Conservation (phyloP, 2,113 vertebrate species). For the Struthidea cinerea region DNA sequence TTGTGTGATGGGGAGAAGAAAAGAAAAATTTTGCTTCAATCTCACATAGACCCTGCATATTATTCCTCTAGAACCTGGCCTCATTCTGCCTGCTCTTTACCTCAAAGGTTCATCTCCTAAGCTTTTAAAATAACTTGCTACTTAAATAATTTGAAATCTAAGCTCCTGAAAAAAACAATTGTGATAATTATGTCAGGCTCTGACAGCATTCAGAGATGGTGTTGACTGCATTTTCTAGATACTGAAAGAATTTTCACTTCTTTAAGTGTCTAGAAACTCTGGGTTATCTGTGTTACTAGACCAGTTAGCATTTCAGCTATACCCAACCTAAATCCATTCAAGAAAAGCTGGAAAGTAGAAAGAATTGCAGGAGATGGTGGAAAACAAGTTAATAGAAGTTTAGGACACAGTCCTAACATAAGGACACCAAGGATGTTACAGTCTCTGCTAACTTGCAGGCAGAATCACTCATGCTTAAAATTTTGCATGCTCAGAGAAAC, state of each 20-base stretch:
- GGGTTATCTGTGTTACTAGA: background rate
- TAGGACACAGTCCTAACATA: background rate
- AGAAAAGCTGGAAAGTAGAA: background rate
- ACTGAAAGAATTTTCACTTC: background rate
- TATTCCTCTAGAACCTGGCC: background rate
- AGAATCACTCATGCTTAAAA: constrained; percentile 18
- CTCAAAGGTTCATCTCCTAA: background rate
- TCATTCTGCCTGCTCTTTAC: background rate
- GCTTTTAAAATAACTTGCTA: background rate
- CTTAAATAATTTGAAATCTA: background rate
- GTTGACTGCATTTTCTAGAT: background rate
- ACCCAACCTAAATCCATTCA: background rate
- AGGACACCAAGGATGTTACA: background rate
- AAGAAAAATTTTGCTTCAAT: background rate
- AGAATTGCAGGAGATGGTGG: background rate
- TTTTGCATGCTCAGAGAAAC: constrained; percentile 1
- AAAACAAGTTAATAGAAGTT: background rate
- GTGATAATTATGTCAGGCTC: background rate
- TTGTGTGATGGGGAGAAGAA: background rate
- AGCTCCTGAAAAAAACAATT: background rate
- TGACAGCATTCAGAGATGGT: background rate
- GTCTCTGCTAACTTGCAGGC: background rate
- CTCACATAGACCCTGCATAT: background rate
- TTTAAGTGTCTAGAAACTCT: background rate
- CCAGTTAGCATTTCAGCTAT: background rate